A percentile compares a stretch with the other conserved stretches of the same genome.
Evolutionary conservation across 2,113 vertebrate genomes (phyloP).

Genomic region (Halichoerus grypus): DNA sequence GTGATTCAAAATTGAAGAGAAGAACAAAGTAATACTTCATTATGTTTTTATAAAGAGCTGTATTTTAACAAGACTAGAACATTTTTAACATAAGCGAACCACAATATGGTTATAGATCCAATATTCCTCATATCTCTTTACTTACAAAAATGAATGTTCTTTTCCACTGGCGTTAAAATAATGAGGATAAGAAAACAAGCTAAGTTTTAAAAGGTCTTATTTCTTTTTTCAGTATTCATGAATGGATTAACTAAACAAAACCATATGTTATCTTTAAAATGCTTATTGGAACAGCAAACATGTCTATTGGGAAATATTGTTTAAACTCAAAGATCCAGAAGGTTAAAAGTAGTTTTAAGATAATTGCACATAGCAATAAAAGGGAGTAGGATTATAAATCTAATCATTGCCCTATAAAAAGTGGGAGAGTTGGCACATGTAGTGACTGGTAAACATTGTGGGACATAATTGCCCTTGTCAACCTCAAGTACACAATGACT

Average conservation of each 20-base stretch:
- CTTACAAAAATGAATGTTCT: conserved; percentile 64
- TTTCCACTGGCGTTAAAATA: conserved; percentile 70
- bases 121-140: conserved; percentile 64
- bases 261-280: conserved; percentile 75
- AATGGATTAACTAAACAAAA: conserved; percentile 78
- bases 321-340: conserved; percentile 31
- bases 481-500: conserved; percentile 81
- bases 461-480: conserved; percentile 81
- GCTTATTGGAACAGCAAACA: conserved; percentile 69
- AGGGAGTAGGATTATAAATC: conserved; percentile 28
- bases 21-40: conserved; percentile 56
- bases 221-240: conserved; percentile 65
- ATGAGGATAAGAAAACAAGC: conserved; percentile 60
- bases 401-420: conserved; percentile 56
- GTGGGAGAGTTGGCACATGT: conserved; percentile 33
- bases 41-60: conserved; percentile 41
- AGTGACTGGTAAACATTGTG: conserved; percentile 70
- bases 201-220: conserved; percentile 78
- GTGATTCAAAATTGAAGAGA: conserved; percentile 31
- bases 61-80: conserved; percentile 68
- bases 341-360: conserved; percentile 64
- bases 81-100: conserved; percentile 74
- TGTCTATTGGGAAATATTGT: conserved; percentile 2
- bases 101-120: conserved; percentile 60
- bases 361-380: conserved; percentile 55